Evolutionary conservation across 1,140 invertebrate genomes (phyloP).

Genomic region (Nephotettix cincticeps): DNA sequence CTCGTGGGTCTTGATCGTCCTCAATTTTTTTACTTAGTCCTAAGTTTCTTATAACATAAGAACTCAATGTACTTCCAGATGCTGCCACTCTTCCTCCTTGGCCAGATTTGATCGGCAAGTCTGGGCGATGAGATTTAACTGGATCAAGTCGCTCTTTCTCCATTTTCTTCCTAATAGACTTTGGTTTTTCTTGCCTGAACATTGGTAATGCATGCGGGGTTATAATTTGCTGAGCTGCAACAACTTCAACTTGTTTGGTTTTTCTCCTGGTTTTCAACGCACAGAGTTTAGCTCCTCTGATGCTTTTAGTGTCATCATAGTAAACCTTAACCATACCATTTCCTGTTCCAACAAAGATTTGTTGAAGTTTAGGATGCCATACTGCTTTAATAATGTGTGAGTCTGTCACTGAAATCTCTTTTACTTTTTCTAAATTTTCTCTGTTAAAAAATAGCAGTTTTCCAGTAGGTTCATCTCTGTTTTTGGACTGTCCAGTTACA

Average conservation of each 20-base stretch:
- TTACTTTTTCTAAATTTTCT: conserved; percentile 72
- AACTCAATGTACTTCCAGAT: conserved; percentile 94
- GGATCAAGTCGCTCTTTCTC: conserved; percentile 92
- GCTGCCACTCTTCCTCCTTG: conserved; percentile 92
- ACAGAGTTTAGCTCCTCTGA: conserved; percentile 90
- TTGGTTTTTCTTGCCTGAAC: conserved; percentile 89
- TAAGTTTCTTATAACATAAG: conserved; percentile 94
- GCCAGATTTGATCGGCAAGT: conserved; percentile 92
- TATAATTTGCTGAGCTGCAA: conserved; percentile 92
- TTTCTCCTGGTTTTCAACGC: conserved; percentile 78
- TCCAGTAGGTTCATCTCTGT: conserved; percentile 68
- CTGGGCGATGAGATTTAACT: conserved; percentile 88
- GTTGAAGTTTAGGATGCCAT: conserved; percentile 98
- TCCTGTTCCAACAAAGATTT: conserved; percentile 90
- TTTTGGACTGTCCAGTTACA: conserved; percentile 83
- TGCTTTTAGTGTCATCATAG: conserved; percentile 84
- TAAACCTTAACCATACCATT: conserved; percentile 89
- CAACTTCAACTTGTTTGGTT: conserved; percentile 79
- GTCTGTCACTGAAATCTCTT: conserved; percentile 71
- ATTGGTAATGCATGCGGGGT: conserved; percentile 95
- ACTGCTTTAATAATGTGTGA: conserved; percentile 85
- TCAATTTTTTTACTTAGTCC: conserved; percentile 91
- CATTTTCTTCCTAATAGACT: conserved; percentile 87
- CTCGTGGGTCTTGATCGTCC: conserved; percentile 94
- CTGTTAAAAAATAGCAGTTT: conserved; percentile 81